A percentile compares a stretch with the other conserved stretches of the same genome.
Evolutionary conservation across 2,888 invertebrate species (phyloP).

Genomic region (Schizaphis graminum): DNA sequence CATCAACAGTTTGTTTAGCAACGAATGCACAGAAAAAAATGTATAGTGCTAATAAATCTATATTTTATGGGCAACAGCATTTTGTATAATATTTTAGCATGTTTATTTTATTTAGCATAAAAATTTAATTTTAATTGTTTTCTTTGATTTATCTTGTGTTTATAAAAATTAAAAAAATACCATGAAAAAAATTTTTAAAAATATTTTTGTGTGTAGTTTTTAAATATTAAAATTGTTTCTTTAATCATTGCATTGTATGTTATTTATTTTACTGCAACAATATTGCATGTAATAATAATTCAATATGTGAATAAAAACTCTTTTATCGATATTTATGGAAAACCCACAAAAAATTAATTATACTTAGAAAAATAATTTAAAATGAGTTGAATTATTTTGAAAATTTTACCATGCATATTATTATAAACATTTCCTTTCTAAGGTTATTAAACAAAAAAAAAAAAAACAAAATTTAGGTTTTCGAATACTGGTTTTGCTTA

Average conservation of each 20-base stretch:
- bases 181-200: not conserved
- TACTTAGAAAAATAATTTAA: too few species aligned
- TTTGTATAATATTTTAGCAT: not conserved
- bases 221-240: not conserved
- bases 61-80: not conserved
- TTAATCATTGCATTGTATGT: not conserved
- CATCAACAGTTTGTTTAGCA: not conserved
- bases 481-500: too few species aligned
- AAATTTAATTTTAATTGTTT: not conserved
- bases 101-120: too few species aligned
- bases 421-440: too few species aligned
- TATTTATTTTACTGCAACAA: not conserved
- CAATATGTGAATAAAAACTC: not conserved
- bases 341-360: too few species aligned
- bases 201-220: not conserved
- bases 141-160: not conserved
- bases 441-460: too few species aligned
- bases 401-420: too few species aligned
- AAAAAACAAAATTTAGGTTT: too few species aligned
- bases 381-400: too few species aligned
- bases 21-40: not conserved
- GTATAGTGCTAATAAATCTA: not conserved
- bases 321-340: too few species aligned
- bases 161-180: not conserved
- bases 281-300: not conserved